Percentiles rank a stretch among this genome's conserved stretches.
phyloP scores from a whole-genome alignment of 2,888 invertebrate genomes.

The Meiosimyza decipiens region DNA sequence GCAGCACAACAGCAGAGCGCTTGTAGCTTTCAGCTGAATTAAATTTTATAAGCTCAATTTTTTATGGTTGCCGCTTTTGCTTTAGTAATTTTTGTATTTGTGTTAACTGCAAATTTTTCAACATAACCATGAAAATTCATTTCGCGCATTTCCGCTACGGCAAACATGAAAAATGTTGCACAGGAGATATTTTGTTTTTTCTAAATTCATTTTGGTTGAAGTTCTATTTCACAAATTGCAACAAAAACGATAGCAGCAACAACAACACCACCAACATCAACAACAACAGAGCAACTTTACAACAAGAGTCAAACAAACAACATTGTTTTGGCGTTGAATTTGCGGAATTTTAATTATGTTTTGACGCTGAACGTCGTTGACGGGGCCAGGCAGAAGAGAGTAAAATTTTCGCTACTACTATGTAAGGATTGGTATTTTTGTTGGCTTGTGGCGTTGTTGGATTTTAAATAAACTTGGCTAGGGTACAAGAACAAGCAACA shows the following conservation, averaged over 20 bases:
- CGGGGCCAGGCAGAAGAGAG: neutral
- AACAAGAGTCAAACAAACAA: neutral
- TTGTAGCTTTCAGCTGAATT: neutral
- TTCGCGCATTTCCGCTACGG: slow-evolving; percentile 36
- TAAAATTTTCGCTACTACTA: neutral
- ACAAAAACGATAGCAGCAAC: slow-evolving; percentile 5
- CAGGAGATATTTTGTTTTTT: slow-evolving; percentile 20
- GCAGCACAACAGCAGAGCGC: no score
- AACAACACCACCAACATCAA: slow-evolving; percentile 9
- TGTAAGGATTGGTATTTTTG: slow-evolving; percentile 1
- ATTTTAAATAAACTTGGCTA: neutral
- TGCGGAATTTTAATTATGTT: slow-evolving; percentile 50
- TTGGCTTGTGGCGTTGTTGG: neutral
- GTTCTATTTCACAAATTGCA: neutral
- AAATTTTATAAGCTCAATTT: neutral
- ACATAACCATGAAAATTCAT: slow-evolving; percentile 34
- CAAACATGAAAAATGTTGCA: slow-evolving; percentile 32
- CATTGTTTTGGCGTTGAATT: slow-evolving; percentile 46
- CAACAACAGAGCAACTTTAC: neutral
- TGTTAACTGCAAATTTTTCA: slow-evolving; percentile 20
- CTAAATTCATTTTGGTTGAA: slow-evolving; percentile 19
- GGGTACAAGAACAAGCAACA: neutral
- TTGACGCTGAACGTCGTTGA: slow-evolving; percentile 38
- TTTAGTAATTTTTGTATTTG: slow-evolving; percentile 5
- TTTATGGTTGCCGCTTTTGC: slow-evolving; percentile 32